Conservation (phyloP, 2,888 invertebrate genomes). For the Caenorhabditis drosophilae region DNA sequence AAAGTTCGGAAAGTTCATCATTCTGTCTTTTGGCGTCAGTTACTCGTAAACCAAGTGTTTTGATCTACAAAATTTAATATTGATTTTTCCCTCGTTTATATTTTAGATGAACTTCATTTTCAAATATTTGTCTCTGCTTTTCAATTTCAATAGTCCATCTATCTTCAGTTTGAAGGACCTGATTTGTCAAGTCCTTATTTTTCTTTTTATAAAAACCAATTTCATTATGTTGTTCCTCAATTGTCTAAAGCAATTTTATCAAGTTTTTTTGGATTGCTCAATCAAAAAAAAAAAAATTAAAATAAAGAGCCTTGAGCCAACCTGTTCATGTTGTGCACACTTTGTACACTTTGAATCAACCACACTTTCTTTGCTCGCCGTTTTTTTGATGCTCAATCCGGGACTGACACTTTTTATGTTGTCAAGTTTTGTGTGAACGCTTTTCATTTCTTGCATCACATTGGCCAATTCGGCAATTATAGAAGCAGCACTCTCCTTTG, state of each 20-base stretch:
- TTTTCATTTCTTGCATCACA: constrained; percentile 65
- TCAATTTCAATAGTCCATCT: constrained; percentile 69
- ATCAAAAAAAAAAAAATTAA: too few species aligned
- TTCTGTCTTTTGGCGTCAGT: constrained; percentile 46
- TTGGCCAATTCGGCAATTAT: constrained; percentile 65
- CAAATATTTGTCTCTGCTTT: constrained; percentile 62
- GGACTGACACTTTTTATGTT: constrained; percentile 40
- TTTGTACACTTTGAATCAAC: constrained; percentile 37
- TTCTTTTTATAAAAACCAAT: constrained; percentile 66
- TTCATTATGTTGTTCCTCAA: constrained; percentile 51
- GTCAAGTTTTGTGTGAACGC: constrained; percentile 58
- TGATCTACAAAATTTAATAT: constrained; percentile 31
- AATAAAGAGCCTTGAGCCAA: neutral
- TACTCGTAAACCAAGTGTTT: constrained; percentile 47
- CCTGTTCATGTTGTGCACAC: constrained; percentile 45
- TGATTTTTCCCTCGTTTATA: neutral
- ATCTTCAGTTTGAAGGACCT: constrained; percentile 69
- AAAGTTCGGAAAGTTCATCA: constrained; percentile 47
- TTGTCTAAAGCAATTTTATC: constrained; percentile 9
- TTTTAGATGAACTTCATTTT: constrained; percentile 51
- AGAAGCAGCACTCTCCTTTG: constrained; percentile 60
- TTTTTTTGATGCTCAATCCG: constrained; percentile 13
- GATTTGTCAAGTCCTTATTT: constrained; percentile 67
- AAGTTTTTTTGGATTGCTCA: neutral
- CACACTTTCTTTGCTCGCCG: constrained; percentile 24